These are phyloP conservation scores for Dione juno DNA, from an alignment of 2,888 invertebrate species.

Conservation along the genomic window DNA sequence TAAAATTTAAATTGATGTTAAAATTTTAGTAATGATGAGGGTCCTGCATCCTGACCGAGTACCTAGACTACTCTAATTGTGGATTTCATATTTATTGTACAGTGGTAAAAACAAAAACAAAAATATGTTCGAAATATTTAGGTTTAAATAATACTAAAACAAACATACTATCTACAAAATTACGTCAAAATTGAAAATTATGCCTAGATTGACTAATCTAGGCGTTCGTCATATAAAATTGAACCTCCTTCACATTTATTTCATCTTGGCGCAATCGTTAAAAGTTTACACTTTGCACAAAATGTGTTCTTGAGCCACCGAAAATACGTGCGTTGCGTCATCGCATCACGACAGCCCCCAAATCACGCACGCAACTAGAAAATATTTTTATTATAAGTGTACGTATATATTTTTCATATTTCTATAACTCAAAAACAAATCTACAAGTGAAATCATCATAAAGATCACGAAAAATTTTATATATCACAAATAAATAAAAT, in stretches of 20 bases:
- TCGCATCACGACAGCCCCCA: conserved; percentile 28
- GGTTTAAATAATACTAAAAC: background rate
- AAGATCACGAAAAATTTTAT: no score
- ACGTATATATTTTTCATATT: background rate
- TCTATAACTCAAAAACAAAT: background rate
- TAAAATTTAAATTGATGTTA: background rate
- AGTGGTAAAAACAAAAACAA: background rate
- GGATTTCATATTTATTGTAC: background rate
- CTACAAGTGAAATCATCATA: no score
- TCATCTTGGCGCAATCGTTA: conserved; percentile 22
- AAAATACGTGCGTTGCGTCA: conserved; percentile 30
- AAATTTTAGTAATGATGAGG: no score
- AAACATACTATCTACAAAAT: background rate
- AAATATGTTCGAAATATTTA: background rate
- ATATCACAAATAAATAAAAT: no score
- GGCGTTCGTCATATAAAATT: background rate
- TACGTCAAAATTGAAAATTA: background rate
- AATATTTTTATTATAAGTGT: conserved; percentile 2
- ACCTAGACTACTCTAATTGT: background rate
- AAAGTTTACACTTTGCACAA: conserved; percentile 13
- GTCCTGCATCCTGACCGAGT: no score
- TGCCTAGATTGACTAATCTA: no score
- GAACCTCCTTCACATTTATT: background rate
- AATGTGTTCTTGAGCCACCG: conserved; percentile 25
- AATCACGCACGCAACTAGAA: conserved; percentile 24